Percentiles rank a stretch among this genome's conserved stretches.
These are phyloP conservation scores for Schizotus pectinicornis DNA, from an alignment of 2,888 invertebrate genomes.

Conservation along the genomic window DNA sequence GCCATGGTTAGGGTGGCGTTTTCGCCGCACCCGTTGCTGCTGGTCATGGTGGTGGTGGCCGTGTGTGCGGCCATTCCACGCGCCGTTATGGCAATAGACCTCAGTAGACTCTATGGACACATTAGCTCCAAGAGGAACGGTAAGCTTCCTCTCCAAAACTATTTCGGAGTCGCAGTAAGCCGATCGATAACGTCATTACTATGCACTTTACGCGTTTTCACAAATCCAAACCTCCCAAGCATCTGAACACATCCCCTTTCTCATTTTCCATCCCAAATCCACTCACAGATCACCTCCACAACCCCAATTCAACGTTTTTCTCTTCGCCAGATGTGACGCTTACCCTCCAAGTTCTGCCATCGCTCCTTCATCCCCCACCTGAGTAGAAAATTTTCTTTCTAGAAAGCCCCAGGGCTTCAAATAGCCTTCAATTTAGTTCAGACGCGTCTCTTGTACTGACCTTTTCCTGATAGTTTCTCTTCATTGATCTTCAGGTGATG, in stretches of 20 bases:
- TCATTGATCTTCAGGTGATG: conserved; percentile 62
- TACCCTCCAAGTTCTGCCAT: no score
- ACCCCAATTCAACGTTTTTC: neutral
- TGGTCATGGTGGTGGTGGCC: conserved; percentile 64
- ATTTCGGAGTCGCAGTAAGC: conserved; percentile 41
- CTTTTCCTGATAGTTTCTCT: neutral
- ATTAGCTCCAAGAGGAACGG: conserved; percentile 73
- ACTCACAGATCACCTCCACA: conserved; percentile 12
- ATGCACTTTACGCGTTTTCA: conserved; percentile 7
- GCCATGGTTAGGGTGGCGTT: conserved; percentile 57
- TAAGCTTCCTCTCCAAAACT: conserved; percentile 56
- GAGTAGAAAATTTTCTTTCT: no score
- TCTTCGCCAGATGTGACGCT: no score
- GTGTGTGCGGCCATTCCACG: conserved; percentile 71
- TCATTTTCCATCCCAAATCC: conserved; percentile 25
- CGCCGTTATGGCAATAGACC: conserved; percentile 75
- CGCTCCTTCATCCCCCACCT: no score
- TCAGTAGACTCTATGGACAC: conserved; percentile 82
- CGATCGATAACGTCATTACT: conserved; percentile 46
- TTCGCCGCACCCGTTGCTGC: conserved; percentile 56
- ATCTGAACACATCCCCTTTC: conserved; percentile 10
- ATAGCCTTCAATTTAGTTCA: no score
- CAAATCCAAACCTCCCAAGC: no score
- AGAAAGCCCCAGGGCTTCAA: no score
- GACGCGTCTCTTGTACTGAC: neutral